Evolutionary conservation across 2,888 invertebrate species (phyloP).

Genomic region (Peribatodes rhomboidaria): DNA sequence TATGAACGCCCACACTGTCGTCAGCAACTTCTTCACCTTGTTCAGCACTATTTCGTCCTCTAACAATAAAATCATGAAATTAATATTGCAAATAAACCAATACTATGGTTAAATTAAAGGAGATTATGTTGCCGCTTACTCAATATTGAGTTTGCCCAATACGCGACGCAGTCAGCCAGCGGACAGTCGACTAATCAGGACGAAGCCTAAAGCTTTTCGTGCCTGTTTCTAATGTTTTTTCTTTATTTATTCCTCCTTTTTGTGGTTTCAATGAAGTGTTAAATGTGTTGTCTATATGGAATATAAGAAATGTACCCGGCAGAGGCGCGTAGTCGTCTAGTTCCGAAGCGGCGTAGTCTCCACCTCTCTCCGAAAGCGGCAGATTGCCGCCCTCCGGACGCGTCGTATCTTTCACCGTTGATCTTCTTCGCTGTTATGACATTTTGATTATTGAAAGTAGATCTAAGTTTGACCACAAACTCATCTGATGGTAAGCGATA

Average conservation of each 20-base stretch:
- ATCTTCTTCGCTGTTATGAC: slow-evolving; percentile 5
- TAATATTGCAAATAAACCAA: not conserved
- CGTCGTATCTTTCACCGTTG: not conserved
- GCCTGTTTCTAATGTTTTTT: too few relatives aligned
- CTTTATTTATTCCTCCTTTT: too few relatives aligned
- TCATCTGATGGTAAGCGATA: not conserved
- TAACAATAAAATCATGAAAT: slow-evolving; percentile 44
- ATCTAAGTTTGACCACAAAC: not conserved
- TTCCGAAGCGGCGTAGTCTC: slow-evolving; percentile 60
- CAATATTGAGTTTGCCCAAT: too few relatives aligned
- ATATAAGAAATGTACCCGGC: slow-evolving; percentile 58
- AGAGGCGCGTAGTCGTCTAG: slow-evolving; percentile 66
- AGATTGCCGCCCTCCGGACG: not conserved
- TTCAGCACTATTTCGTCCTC: slow-evolving; percentile 76
- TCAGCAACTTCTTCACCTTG: slow-evolving; percentile 71
- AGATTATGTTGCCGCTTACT: too few relatives aligned
- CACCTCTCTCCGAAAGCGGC: slow-evolving; percentile 53
- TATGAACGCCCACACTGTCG: slow-evolving; percentile 90
- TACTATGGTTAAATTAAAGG: too few relatives aligned
- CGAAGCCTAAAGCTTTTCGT: too few relatives aligned
- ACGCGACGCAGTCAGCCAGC: too few relatives aligned
- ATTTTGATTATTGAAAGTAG: not conserved
- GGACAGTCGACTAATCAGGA: too few relatives aligned
- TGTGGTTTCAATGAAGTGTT: too few relatives aligned
- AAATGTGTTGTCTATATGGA: not conserved